Evolutionary conservation across 2,888 invertebrate genomes (phyloP).

Genomic region (Schizotus pectinicornis): DNA sequence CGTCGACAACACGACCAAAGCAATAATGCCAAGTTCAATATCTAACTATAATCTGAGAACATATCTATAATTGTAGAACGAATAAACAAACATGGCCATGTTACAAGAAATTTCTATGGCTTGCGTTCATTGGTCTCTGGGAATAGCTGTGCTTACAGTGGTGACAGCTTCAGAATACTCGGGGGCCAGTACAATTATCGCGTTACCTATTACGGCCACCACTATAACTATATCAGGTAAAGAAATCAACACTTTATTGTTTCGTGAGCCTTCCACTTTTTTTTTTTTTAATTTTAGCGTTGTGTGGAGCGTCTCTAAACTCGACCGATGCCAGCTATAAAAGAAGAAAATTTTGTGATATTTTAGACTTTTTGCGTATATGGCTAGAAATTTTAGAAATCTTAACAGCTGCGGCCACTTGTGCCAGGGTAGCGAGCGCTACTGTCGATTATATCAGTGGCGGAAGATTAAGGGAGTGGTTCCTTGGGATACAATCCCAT

Average conservation of each 20-base stretch:
- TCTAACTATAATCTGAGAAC: conserved; percentile 9
- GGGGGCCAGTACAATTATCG: conserved; percentile 65
- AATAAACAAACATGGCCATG: conserved; percentile 35
- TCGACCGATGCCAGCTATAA: conserved; percentile 46
- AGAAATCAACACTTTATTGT: conserved; percentile 4
- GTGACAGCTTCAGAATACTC: conserved; percentile 65
- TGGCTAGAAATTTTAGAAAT: conserved; percentile 68
- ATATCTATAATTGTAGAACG: not conserved
- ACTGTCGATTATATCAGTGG: conserved; percentile 69
- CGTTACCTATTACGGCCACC: conserved; percentile 62
- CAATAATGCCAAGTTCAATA: conserved; percentile 8
- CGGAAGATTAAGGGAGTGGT: conserved; percentile 65
- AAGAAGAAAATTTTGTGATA: conserved; percentile 59
- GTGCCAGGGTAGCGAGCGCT: conserved; percentile 67
- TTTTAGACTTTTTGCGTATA: conserved; percentile 65
- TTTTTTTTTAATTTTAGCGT: conserved; percentile 41
- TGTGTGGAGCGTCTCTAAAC: conserved; percentile 43
- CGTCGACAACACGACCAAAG: conserved; percentile 1
- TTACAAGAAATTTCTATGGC: conserved; percentile 51
- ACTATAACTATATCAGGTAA: conserved; percentile 63
- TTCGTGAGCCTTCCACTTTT: too few species aligned
- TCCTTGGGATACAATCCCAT: conserved; percentile 66
- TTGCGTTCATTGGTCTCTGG: conserved; percentile 64
- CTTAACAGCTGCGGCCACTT: conserved; percentile 66
- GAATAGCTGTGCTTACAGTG: conserved; percentile 64